These are phyloP conservation scores for Pelusios castaneus DNA, from an alignment of 2,113 vertebrate species.

Conservation along the genomic window DNA sequence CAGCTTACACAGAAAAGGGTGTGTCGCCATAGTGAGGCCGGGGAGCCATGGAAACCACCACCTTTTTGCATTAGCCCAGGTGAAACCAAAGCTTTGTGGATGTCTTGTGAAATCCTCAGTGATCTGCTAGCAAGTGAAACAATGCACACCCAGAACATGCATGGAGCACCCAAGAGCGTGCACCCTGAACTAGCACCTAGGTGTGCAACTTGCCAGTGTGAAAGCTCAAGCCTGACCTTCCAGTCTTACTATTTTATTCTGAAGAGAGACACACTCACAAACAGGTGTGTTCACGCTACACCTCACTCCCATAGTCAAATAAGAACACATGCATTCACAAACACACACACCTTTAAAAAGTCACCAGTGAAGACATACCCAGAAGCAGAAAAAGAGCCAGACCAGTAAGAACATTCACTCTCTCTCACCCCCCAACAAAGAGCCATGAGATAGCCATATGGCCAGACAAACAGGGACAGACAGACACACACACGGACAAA, in stretches of 20 bases:
- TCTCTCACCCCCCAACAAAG: background rate
- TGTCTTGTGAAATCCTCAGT: slow-evolving; percentile 48
- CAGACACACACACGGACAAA: accelerated
- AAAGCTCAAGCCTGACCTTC: accelerated
- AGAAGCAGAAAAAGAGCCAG: background rate
- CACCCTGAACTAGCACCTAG: accelerated
- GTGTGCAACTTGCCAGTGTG: accelerated
- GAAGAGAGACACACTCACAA: background rate
- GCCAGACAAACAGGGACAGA: accelerated
- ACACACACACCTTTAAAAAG: background rate
- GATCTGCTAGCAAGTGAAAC: slow-evolving; percentile 16
- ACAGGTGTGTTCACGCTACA: accelerated
- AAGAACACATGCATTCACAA: background rate
- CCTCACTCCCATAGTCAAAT: accelerated
- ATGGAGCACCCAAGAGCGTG: background rate
- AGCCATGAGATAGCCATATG: accelerated
- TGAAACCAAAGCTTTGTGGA: slow-evolving; percentile 67
- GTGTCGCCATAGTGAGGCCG: slow-evolving; percentile 71
- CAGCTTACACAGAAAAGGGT: slow-evolving; percentile 83
- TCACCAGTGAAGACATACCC: background rate
- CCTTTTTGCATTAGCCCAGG: slow-evolving; percentile 75
- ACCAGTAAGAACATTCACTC: no score
- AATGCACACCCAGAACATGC: background rate
- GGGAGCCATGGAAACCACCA: slow-evolving; percentile 81
- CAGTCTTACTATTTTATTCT: accelerated